Evolutionary conservation across 2,797 vertebrate genomes (phyloP).

Genomic region (Cyprinodon diabolis): DNA sequence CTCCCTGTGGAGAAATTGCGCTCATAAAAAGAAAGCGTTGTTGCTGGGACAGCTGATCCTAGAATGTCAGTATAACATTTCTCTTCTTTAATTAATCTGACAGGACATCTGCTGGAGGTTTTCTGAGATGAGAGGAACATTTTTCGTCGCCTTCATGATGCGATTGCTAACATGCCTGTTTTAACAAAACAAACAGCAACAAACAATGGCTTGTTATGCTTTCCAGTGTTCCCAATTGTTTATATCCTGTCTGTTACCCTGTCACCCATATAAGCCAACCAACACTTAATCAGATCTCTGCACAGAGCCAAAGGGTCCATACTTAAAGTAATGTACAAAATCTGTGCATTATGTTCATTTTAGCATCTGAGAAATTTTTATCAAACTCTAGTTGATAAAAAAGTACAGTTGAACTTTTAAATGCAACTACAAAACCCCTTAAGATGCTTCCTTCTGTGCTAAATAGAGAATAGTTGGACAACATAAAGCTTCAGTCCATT

Average conservation of each 20-base stretch:
- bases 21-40: constrained; percentile 67
- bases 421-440: not conserved
- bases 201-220: not conserved
- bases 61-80: constrained; percentile 57
- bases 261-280: not conserved
- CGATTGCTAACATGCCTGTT: constrained; percentile 15
- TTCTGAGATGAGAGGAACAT: constrained; percentile 58
- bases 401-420: not conserved
- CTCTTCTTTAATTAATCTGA: constrained; percentile 52
- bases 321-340: not conserved
- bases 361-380: no score
- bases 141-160: constrained; percentile 58
- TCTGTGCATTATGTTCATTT: not conserved
- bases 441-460: not conserved
- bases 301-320: not conserved
- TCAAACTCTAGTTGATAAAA: not conserved
- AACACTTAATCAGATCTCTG: not conserved
- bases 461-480: not conserved
- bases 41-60: constrained; percentile 47
- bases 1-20: constrained; percentile 56
- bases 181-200: constrained; percentile 39
- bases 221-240: not conserved
- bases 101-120: constrained; percentile 63
- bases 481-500: constrained; percentile 1
- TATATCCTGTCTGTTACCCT: not conserved